A percentile compares a stretch with the other conserved stretches of the same genome.
phyloP scores from a whole-genome alignment of 2,113 vertebrate species.

The Ammospiza caudacuta region DNA sequence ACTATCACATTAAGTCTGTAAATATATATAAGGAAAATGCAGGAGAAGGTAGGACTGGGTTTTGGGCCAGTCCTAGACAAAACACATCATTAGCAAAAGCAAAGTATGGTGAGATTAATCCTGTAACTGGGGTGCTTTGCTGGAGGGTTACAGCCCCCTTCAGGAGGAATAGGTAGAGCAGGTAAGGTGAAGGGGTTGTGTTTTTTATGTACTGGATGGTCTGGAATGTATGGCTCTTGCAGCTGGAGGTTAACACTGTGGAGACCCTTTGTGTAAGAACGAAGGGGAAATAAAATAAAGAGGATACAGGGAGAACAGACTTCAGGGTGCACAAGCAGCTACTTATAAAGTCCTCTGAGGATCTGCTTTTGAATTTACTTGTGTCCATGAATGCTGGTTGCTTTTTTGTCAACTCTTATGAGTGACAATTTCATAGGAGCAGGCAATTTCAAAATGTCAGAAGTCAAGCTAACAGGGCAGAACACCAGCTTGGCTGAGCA shows the following conservation, averaged over 20 bases:
- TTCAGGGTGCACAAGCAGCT: not conserved
- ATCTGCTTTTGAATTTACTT: not conserved
- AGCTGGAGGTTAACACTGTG: fast-evolving
- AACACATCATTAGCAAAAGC: not conserved
- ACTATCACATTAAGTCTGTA: not conserved
- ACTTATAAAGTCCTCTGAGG: not conserved
- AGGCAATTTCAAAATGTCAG: not conserved
- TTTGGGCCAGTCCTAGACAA: not conserved
- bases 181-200: not conserved
- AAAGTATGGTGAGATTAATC: not conserved
- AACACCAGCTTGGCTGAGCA: not conserved
- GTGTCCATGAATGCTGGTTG: not conserved
- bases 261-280: not conserved
- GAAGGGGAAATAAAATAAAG: not conserved
- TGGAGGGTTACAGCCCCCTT: not conserved
- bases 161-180: not conserved
- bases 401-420: not conserved
- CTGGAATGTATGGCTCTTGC: not conserved
- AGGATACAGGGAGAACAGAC: fast-evolving
- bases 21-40: not conserved
- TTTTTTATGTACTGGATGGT: not conserved
- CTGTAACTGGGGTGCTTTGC: not conserved
- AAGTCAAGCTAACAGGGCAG: not conserved
- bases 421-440: not conserved
- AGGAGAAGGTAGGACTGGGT: not conserved